A percentile compares a stretch with the other conserved stretches of the same genome.
Conservation (phyloP, 2,113 vertebrate species). For the Phyllostomus hastatus region DNA sequence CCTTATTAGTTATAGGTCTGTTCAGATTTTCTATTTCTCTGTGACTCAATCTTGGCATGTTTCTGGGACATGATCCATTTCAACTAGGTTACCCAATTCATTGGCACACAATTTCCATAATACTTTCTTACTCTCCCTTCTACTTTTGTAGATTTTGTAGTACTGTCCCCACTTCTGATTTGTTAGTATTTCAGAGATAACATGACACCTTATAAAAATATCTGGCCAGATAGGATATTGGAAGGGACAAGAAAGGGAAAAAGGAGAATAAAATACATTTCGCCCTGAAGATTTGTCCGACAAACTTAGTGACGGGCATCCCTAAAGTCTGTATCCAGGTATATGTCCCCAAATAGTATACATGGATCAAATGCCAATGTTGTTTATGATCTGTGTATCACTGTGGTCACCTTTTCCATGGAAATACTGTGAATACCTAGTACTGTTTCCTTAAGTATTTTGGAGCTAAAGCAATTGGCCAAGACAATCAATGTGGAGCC, state of each 20-base stretch:
- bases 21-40: neutral
- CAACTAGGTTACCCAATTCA: neutral
- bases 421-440: neutral
- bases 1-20: neutral
- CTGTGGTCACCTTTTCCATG: neutral
- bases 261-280: neutral
- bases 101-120: neutral
- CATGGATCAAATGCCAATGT: neutral
- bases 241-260: neutral
- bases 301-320: neutral
- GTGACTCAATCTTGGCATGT: neutral
- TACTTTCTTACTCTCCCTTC: neutral
- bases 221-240: neutral
- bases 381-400: neutral
- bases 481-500: neutral
- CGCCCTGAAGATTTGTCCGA: neutral
- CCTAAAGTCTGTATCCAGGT: neutral
- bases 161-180: neutral
- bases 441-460: neutral
- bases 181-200: neutral
- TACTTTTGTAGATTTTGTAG: neutral
- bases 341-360: neutral
- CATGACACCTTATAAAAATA: neutral
- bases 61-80: neutral
- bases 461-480: neutral